Base-by-base conservation (phyloP, 2,888 invertebrate species). In the Apotomis turbidana region DNA sequence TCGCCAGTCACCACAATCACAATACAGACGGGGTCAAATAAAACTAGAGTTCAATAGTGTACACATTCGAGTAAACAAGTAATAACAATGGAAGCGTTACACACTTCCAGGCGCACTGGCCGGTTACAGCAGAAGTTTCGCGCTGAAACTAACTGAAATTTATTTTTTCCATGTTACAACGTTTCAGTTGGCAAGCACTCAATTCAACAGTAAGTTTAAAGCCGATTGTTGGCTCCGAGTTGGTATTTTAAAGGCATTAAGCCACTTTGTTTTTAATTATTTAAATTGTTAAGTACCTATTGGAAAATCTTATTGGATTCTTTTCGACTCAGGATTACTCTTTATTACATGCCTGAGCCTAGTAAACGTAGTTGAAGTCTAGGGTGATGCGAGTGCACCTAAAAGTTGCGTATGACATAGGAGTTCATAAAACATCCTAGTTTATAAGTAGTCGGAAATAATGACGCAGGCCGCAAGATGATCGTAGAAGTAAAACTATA, bases 131-230 rank as follows among this genome's bases (percentile, higher is more conserved):
- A 49, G 12, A 59, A 59, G 68, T 68, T 68, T 54, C 6, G 41
- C 54, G 49, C 57, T 38, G 54, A 15, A 38, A 59, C 59, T 59
- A 59, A 68, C 68, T 52, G 41, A 58, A 55, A 46, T 66, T 58
- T 67, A 1, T 51, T 68, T 68, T 59, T 68, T 64, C 54, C 44
- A 55, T 44, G 64, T 57, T 55, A 66, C 55, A 57, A 66, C 46
- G n/a, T 66, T 55, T 66, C 55, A 66, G 55, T 66, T 66, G 55
- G 55, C 55, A 44, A 46, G n/a, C 46, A n/a, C 55, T 66, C 66
- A 12, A 66, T 55, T 66, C 55, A 57, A 46, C 64, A 46, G 41
- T 9, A 64, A 64, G 55, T 66, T 66, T 36, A 55, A 66, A 66
- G 55, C 55, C 66, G 66, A 57, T 66, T 46, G 66, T 57, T 57